Base-by-base conservation (phyloP, 2,888 invertebrate genomes). In the Siphlonurus alternatus region DNA sequence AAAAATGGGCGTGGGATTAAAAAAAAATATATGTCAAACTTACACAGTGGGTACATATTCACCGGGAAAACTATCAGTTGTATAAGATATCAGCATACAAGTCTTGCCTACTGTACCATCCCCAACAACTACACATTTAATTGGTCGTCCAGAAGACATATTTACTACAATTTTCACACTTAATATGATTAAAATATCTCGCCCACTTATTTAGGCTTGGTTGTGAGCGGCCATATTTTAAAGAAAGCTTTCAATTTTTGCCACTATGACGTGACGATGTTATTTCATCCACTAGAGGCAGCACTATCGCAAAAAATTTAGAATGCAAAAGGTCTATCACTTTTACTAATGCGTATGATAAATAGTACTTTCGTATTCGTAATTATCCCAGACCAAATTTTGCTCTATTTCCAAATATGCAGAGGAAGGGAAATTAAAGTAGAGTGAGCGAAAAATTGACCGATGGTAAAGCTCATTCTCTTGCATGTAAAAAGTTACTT, bases 1-100 rank as follows among this genome's bases (percentile, higher is more conserved):
- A 38, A 38, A 38, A 38, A 10, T 38, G 38, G 38, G 38, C 38
- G 38, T 38, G 38, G 38, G 15, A 25, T 64, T 63, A 23, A 65
- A 38, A 62, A 19, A 54, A 53, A 19, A 62, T 19, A 64, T n/a
- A 5, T 62, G 65, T 10, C 1, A 23, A 38, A 85, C 89, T 87
- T 81, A 93, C 92, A 93, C 92, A 75, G 93, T 93, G 71, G 93
- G 93, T 71, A 93, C 91, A 82, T 93, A 93, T 86, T 93, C 93
- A 68, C 90, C 91, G 64, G 93, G 93, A 82, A 93, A 93, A 79
- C 89, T 89, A 73, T 93, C 90, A 69, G 92, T 92, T 56, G 93
- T 92, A 76, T 93, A 93, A 53, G 93, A 90, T 79, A 93, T 93
- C 75, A 93, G 80, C 88, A 93, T 89, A 78, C 93, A 93, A 64